A percentile compares a stretch with the other conserved stretches of the same genome.
Evolutionary conservation across 2,113 vertebrate species (phyloP).

Genomic region (Lethenteron reissneri): DNA sequence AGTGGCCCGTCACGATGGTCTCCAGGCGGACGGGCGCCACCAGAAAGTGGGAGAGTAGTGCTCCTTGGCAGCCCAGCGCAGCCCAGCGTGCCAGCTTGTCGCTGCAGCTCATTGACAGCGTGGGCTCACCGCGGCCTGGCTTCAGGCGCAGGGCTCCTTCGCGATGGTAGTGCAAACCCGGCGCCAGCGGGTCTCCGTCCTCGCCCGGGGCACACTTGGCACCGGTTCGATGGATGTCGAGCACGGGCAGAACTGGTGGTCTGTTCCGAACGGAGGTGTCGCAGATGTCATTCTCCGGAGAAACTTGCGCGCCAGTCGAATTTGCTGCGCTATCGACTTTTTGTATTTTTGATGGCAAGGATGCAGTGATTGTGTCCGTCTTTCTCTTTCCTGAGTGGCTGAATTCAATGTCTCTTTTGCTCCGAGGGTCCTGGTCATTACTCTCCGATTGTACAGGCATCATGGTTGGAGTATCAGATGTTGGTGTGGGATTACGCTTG

Average conservation of each 20-base stretch:
- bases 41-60: constrained; percentile 63
- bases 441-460: not conserved
- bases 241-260: no score
- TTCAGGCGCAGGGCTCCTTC: constrained; percentile 52
- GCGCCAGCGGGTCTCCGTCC: constrained; percentile 22
- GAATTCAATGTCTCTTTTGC: not conserved
- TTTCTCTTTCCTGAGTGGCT: constrained; percentile 5
- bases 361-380: constrained; percentile 8
- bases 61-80: constrained; percentile 65
- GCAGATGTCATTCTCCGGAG: no score
- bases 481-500: constrained; percentile 23
- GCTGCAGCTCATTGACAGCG: constrained; percentile 68
- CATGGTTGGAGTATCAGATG: not conserved
- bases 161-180: constrained; percentile 40
- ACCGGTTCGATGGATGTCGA: constrained; percentile 57
- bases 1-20: constrained; percentile 45
- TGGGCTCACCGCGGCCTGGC: constrained; percentile 62
- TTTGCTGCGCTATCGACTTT: no score
- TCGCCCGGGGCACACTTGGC: constrained; percentile 59
- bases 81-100: constrained; percentile 68
- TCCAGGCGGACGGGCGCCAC: constrained; percentile 49
- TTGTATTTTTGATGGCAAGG: constrained; percentile 13
- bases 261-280: no score
- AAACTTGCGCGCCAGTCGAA: no score
- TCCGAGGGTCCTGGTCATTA: not conserved